Evolutionary conservation across 2,888 invertebrate species (phyloP), one percentile per base, ranked within the genome.

Genomic region (Camponotus fellah): DNA sequence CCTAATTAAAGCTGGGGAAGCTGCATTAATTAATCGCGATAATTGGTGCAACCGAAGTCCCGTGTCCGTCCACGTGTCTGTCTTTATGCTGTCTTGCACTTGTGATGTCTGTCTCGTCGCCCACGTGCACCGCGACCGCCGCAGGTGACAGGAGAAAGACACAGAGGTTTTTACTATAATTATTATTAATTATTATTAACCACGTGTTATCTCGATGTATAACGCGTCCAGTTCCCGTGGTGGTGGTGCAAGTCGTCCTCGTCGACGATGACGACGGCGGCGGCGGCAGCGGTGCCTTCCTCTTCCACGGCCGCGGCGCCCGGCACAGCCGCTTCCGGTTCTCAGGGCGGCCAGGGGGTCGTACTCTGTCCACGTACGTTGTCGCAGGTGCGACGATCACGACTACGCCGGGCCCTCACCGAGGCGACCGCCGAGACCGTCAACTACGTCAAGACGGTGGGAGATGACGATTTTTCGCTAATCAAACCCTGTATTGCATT

Each of bases 301-400:
- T 86, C 89, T 82, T 86, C 90, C 79, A 82, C 79, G 82, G 85
- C 89, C 66, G 83, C 74, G 88, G 69, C 89, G 81, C 81, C 86
- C 86, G 88, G 89, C 85, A 83, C 91, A 87, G 90, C 91, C 76
- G 91, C 90, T 75, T 89, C 92, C 69, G 91, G 91, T 86, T 85
- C 90, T 71, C 91, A 92, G 87, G 88, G 89, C 74, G 95, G 95
- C 93, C 97, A 97, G 97, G 98, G 97, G 95, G 97, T 98, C 96
- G 97, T 98, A 95, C 97, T 98, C 96, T 98, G 97, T 96, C 98
- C 98, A 94, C 97, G 97, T 96, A 98, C 98, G 95, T 97, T 98
- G 97, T 97, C 98, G 96, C 98, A 98, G 96, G 97, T 97, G 95
- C 97, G 98, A 95, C 97, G 98, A 94, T 97, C 97, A 95, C 97